Base-by-base conservation (phyloP, 2,113 vertebrate genomes). In the Lepidothrix coronata region DNA sequence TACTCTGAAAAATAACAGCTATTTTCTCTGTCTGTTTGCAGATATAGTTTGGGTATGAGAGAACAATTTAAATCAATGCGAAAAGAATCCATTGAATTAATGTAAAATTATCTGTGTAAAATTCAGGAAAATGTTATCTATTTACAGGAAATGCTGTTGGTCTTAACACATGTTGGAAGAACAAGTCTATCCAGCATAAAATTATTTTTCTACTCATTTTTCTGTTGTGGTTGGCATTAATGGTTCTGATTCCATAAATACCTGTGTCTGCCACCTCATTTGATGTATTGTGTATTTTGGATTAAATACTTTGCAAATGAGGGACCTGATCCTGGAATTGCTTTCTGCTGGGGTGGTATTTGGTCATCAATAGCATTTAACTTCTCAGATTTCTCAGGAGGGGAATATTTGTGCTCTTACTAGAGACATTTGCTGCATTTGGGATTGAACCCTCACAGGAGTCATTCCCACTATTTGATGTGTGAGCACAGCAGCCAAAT, bases 391-490 rank as follows among this genome's bases (percentile, higher is more conserved):
- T 5, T 82, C 39, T 67, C 8, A 18, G 30, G n/a, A 55, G n/a
- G 41, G 41, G 66, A 82, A 43, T 76, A 41, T 46, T 71, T 41
- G 5, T 8, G 4, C 22, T 88, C 22, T 25, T 44, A 21, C 52
- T 63, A 6, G 44, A 72, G 41, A 31, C 8, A 4, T 37, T 46
- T 46, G 15, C 37, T 43, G 59, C 4, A 3, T 49, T 61, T 1
- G 9, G 27, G 44, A 11, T 35, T 5, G 46, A 51, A 39, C 84
- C 49, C 52, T 68, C 24, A 24, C 44, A 37, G 67, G 58, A 44
- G 33, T 59, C 1, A 0, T 82, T 73, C 21, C 33, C 1, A 0
- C 65, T 71, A 30, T 12, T 44, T n/a, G 44, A 24, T 33, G 24
- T 31, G 39, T 0, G 8, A 62, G 44, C 63, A 13, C 5, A 72